Percentiles rank a stretch among this genome's conserved stretches.
Evolutionary conservation across 2,888 invertebrate genomes (phyloP).

Genomic region (Mythimna loreyi): DNA sequence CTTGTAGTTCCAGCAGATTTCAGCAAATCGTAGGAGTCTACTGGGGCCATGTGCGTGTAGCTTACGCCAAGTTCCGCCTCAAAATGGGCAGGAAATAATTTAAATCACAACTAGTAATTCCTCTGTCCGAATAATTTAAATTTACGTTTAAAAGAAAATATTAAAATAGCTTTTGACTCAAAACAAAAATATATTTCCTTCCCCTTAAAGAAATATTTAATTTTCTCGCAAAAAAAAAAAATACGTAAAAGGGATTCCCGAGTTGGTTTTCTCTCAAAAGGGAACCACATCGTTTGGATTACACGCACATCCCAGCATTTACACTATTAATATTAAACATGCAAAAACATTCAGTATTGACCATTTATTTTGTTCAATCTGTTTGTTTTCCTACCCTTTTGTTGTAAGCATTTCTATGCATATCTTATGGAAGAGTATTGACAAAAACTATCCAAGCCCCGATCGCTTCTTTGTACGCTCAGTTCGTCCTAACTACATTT

Average conservation of each 20-base stretch:
- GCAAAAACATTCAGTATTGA: conserved; percentile 56
- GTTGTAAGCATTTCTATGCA: conserved; percentile 57
- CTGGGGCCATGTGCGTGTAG: no score
- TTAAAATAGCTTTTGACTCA: neutral
- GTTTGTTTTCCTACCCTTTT: conserved; percentile 52
- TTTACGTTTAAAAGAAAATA: neutral
- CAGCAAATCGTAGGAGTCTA: no score
- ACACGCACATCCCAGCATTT: conserved; percentile 21
- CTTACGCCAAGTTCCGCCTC: no score
- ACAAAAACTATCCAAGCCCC: conserved; percentile 52
- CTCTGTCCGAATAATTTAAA: no score
- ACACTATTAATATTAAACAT: conserved; percentile 56
- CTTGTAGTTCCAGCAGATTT: no score
- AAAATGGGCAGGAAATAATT: no score
- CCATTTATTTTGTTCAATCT: conserved; percentile 52
- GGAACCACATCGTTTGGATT: conserved; percentile 2
- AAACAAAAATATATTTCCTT: neutral
- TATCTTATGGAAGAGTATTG: conserved; percentile 59
- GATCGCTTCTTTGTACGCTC: conserved; percentile 32
- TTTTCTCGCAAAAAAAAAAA: conserved; percentile 12
- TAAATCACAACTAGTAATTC: no score
- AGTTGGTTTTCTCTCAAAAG: conserved; percentile 10
- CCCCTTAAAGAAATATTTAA: conserved; percentile 2
- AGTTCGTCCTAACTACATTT: conserved; percentile 41
- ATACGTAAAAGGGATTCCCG: conserved; percentile 1